A percentile compares a stretch with the other conserved stretches of the same genome.
phyloP scores from a whole-genome alignment of 2,888 invertebrate genomes.

The Tortricodes alternella region DNA sequence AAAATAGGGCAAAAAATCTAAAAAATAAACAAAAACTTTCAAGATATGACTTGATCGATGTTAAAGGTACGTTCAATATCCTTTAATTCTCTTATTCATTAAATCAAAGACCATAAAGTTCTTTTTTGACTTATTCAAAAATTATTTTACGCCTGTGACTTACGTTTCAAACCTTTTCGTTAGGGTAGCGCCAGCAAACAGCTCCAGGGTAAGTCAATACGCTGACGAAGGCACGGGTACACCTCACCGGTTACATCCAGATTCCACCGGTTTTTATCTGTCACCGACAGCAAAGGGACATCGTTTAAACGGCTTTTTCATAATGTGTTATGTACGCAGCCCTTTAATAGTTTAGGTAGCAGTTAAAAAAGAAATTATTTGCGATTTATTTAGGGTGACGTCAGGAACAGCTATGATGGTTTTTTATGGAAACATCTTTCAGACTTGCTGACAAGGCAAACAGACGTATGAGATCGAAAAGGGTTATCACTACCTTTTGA shows the following conservation, averaged over 20 bases:
- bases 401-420: background rate
- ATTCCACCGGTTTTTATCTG: slow-evolving; percentile 73
- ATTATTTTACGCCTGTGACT: slow-evolving; percentile 38
- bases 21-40: too few relatives aligned
- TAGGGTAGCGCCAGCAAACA: slow-evolving; percentile 78
- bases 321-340: slow-evolving; percentile 44
- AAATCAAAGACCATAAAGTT: too few relatives aligned
- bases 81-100: too few relatives aligned
- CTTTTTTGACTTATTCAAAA: too few relatives aligned
- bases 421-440: too few relatives aligned
- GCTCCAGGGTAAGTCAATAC: slow-evolving; percentile 76
- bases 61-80: too few relatives aligned
- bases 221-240: slow-evolving; percentile 75
- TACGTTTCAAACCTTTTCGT: slow-evolving; percentile 58
- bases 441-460: too few relatives aligned
- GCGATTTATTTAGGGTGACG: slow-evolving; percentile 2
- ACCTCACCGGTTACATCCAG: slow-evolving; percentile 57
- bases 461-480: too few relatives aligned
- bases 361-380: slow-evolving; percentile 19
- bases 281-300: slow-evolving; percentile 60
- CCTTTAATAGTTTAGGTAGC: slow-evolving; percentile 23
- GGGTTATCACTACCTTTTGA: too few relatives aligned
- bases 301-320: slow-evolving; percentile 58
- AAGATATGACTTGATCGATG: too few relatives aligned
- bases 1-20: background rate